phyloP scores from a whole-genome alignment of 2,797 vertebrate species.

The Epinephelus malabaricus region DNA sequence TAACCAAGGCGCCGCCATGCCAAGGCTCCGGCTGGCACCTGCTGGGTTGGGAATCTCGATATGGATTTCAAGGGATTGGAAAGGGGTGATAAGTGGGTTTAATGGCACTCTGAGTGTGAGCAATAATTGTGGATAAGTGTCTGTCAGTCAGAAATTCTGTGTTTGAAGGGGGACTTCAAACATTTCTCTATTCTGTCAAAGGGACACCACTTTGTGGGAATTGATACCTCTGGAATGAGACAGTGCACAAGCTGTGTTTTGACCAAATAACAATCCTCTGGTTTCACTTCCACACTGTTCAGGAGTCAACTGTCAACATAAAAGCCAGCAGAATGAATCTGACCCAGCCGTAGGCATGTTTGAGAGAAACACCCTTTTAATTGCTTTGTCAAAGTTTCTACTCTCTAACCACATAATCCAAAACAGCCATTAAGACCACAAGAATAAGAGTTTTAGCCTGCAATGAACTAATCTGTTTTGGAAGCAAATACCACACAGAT shows the following conservation, averaged over 20 bases:
- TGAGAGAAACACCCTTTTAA: slow-evolving; percentile 28
- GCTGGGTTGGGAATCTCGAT: slow-evolving; percentile 41
- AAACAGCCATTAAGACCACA: slow-evolving; percentile 41
- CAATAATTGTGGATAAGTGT: background rate
- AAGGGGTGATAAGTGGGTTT: slow-evolving; percentile 48
- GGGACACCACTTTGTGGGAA: slow-evolving; percentile 30
- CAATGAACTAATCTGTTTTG: slow-evolving; percentile 23
- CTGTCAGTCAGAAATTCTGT: background rate
- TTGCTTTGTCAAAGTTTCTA: slow-evolving; percentile 24
- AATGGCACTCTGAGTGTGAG: slow-evolving; percentile 24
- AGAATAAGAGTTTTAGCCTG: background rate
- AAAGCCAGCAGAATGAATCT: slow-evolving; percentile 35
- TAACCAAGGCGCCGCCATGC: slow-evolving; percentile 34
- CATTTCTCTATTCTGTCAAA: slow-evolving; percentile 2
- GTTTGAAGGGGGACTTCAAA: background rate
- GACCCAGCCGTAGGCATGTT: slow-evolving; percentile 23
- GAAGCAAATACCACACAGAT: slow-evolving; percentile 1
- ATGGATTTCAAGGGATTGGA: slow-evolving; percentile 46
- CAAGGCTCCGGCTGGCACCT: slow-evolving; percentile 54
- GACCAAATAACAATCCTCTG: slow-evolving; percentile 14
- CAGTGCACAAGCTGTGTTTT: slow-evolving; percentile 8
- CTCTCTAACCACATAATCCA: slow-evolving; percentile 24
- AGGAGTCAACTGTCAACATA: slow-evolving; percentile 30
- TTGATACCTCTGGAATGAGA: slow-evolving; percentile 6
- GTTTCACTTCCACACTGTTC: slow-evolving; percentile 34